Percentiles rank a stretch among this genome's conserved stretches.
Conservation (phyloP, 64 coral and sea anemone genomes). For the Dendronephthya gigantea region DNA sequence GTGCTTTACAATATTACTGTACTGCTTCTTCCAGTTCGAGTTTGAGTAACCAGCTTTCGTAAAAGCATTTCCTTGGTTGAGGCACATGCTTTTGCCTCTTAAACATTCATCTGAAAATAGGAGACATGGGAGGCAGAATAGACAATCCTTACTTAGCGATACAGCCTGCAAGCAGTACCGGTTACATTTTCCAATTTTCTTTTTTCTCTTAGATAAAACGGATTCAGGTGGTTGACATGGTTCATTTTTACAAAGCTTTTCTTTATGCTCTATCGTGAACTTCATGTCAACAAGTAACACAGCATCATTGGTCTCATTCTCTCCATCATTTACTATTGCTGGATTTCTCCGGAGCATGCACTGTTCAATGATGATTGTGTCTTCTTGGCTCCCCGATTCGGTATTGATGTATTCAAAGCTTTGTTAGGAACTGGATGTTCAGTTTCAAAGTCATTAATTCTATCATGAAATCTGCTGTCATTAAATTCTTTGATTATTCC, state of each 20-base stretch:
- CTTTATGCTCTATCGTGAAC: not conserved
- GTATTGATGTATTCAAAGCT: not conserved
- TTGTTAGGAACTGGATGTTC: not conserved
- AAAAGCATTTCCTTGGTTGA: constrained; percentile 8
- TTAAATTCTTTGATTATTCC: not conserved
- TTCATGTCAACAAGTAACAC: constrained; percentile 7
- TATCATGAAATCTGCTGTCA: not conserved
- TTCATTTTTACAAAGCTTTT: not conserved
- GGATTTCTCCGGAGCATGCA: not conserved
- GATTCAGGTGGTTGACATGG: constrained; percentile 14
- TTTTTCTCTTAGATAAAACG: not conserved
- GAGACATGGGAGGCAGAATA: constrained; percentile 1
- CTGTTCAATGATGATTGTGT: not conserved
- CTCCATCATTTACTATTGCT: not conserved
- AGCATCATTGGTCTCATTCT: not conserved
- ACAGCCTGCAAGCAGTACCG: not conserved
- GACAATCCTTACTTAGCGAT: constrained; percentile 15
- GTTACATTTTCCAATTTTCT: not conserved
- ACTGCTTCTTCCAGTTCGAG: constrained; percentile 2
- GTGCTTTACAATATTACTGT: not conserved
- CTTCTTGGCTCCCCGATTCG: not conserved
- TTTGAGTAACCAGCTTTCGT: not conserved
- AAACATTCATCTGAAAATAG: constrained; percentile 17
- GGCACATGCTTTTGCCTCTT: not conserved
- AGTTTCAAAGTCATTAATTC: not conserved